A percentile compares a stretch with the other conserved stretches of the same genome.
phyloP scores from a whole-genome alignment of 1,140 invertebrate species.

The Mylabris phalerata region DNA sequence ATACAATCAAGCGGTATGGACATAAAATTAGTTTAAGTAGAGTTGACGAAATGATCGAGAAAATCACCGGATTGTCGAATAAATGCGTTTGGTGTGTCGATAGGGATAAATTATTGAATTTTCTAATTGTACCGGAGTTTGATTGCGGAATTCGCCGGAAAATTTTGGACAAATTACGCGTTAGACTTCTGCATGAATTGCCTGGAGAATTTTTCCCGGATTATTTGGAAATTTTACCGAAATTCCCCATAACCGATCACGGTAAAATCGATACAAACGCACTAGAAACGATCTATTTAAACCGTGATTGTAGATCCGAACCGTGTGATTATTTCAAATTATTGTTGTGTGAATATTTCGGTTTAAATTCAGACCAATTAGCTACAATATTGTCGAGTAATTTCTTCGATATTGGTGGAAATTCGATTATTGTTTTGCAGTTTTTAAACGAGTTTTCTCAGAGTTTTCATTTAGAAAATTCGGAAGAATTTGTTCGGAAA shows the following conservation, averaged over 20 bases:
- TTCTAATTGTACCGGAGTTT: conserved; percentile 44
- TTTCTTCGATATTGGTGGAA: conserved; percentile 48
- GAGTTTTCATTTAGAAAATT: conserved; percentile 9
- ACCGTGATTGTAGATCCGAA: neutral
- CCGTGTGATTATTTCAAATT: conserved; percentile 13
- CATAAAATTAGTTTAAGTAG: conserved; percentile 55
- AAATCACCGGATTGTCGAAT: conserved; percentile 45
- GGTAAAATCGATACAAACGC: conserved; percentile 49
- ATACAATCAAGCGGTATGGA: conserved; percentile 67
- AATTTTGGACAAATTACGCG: conserved; percentile 43
- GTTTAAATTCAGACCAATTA: conserved; percentile 25
- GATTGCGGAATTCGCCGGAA: conserved; percentile 43
- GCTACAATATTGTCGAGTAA: conserved; percentile 17
- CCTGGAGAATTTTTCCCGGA: conserved; percentile 44
- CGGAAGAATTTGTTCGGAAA: conserved; percentile 28
- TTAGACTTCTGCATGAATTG: conserved; percentile 34
- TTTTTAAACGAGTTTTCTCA: conserved; percentile 39
- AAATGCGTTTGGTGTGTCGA: conserved; percentile 47
- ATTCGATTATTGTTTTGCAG: conserved; percentile 44
- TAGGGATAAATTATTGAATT: conserved; percentile 46
- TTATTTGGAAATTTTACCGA: conserved; percentile 45
- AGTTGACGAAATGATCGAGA: conserved; percentile 51
- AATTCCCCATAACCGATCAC: conserved; percentile 53
- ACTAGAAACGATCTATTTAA: conserved; percentile 21
- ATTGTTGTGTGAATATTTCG: conserved; percentile 22